Evolutionary conservation across 2,113 vertebrate species (phyloP).

Genomic region (Gasterosteus nipponicus): DNA sequence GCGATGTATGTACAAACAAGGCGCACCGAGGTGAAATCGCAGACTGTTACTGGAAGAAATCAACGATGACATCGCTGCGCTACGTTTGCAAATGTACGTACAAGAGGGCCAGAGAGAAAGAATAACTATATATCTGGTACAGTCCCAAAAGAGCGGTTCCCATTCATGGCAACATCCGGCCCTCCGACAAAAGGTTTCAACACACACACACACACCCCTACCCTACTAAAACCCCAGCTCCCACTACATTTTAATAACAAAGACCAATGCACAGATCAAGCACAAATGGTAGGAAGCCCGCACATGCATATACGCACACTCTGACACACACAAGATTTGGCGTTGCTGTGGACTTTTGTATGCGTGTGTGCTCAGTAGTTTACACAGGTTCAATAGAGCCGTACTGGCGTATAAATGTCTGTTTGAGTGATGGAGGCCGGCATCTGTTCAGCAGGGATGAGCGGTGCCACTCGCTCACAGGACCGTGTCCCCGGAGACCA

Average conservation of each 20-base stretch:
- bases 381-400: background rate
- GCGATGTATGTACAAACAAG: too few species aligned
- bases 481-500: conserved; percentile 12
- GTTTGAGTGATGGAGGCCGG: conserved; percentile 41
- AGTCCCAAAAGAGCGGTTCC: conserved; percentile 61
- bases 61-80: too few species aligned
- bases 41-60: too few species aligned
- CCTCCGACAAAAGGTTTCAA: conserved; percentile 71
- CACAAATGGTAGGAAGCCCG: conserved; percentile 53
- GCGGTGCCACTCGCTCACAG: conserved; percentile 1
- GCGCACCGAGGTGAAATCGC: too few species aligned
- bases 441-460: conserved; percentile 41
- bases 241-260: conserved; percentile 65
- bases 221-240: conserved; percentile 15
- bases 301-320: conserved; percentile 5
- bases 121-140: conserved; percentile 39
- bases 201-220: conserved; percentile 18
- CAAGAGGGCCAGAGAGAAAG: conserved; percentile 4
- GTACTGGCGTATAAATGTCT: conserved; percentile 20
- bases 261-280: conserved; percentile 39
- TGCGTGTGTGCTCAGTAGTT: background rate
- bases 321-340: background rate
- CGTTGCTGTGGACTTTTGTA: background rate
- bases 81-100: too few species aligned
- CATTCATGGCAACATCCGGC: conserved; percentile 71